Evolutionary conservation across 1,140 invertebrate genomes (phyloP).

Genomic region (Augochlora pura): DNA sequence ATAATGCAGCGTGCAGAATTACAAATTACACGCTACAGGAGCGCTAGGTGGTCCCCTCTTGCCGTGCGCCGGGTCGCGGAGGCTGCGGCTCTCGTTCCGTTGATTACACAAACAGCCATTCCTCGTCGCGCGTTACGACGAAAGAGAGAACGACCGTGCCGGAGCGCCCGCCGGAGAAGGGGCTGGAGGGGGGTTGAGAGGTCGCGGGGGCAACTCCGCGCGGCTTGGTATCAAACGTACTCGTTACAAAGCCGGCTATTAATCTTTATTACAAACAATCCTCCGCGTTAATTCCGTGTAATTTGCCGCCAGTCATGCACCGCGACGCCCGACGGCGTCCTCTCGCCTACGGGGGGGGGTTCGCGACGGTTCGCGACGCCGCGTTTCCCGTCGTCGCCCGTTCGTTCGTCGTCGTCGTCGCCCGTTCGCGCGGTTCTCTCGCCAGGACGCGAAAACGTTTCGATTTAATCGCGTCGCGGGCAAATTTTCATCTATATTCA

Average conservation of each 20-base stretch:
- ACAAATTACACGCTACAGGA: constrained; percentile 69
- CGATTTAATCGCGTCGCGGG: constrained; percentile 39
- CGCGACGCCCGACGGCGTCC: constrained; percentile 8
- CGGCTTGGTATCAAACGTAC: constrained; percentile 60
- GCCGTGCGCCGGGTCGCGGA: constrained; percentile 24
- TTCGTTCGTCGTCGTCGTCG: constrained; percentile 12
- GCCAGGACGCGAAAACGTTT: constrained; percentile 1
- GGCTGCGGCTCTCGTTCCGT: constrained; percentile 65
- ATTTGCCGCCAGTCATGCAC: constrained; percentile 61
- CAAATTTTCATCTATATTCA: neutral
- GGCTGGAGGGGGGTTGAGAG: constrained; percentile 12
- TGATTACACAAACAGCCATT: constrained; percentile 71
- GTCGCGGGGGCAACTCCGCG: constrained; percentile 7
- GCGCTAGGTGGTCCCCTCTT: constrained; percentile 43
- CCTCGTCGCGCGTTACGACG: constrained; percentile 20
- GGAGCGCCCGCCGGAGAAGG: no score
- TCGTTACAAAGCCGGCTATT: constrained; percentile 65
- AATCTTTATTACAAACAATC: constrained; percentile 71
- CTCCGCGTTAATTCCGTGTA: constrained; percentile 68
- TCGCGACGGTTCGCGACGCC: no score
- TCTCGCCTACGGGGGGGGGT: constrained; percentile 19
- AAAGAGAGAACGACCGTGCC: constrained; percentile 12
- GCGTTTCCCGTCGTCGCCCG: neutral
- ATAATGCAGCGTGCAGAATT: constrained; percentile 69
- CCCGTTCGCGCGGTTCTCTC: constrained; percentile 27